Conservation (phyloP, 2,888 invertebrate genomes). For the Agonopterix alstromeriana region DNA sequence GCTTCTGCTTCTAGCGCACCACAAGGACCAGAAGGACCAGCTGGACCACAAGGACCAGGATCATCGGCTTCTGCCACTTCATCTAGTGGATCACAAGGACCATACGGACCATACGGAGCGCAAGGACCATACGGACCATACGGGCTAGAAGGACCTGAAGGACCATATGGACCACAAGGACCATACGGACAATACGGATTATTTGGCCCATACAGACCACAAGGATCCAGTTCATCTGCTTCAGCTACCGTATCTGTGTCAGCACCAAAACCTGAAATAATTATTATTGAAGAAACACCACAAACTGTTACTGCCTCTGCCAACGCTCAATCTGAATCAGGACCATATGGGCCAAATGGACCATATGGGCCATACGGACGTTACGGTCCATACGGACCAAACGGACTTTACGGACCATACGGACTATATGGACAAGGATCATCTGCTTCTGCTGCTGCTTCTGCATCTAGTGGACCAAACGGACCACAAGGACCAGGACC, state of each 20-base stretch:
- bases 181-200: background rate
- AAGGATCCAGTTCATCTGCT: background rate
- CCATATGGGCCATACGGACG: background rate
- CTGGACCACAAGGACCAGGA: background rate
- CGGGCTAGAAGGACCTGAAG: background rate
- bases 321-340: background rate
- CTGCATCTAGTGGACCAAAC: background rate
- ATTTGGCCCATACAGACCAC: too few species aligned
- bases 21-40: background rate
- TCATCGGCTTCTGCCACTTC: too few species aligned
- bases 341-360: constrained; percentile 3
- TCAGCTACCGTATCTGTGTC: background rate
- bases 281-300: too few species aligned
- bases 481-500: background rate
- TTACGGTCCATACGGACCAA: background rate
- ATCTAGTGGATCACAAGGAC: too few species aligned
- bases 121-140: background rate
- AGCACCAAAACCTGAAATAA: too few species aligned
- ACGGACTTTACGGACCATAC: background rate
- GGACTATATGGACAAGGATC: constrained; percentile 1
- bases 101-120: background rate
- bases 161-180: background rate
- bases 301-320: background rate
- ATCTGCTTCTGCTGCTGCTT: constrained; percentile 4
- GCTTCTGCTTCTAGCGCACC: background rate